Evolutionary conservation across 1,140 invertebrate genomes (phyloP).

Genomic region (Lutraria rhynchaena): DNA sequence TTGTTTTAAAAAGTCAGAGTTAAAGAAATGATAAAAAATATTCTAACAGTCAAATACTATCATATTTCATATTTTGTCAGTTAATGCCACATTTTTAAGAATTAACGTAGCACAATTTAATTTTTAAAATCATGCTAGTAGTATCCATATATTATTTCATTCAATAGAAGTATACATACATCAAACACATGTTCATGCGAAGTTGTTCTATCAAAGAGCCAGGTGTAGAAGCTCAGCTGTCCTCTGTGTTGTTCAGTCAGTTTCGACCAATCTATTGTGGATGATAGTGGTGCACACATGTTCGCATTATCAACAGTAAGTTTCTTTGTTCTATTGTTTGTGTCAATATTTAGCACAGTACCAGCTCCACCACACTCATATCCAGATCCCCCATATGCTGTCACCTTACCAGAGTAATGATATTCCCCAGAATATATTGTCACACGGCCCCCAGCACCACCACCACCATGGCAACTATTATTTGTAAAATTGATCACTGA

Average conservation of each 20-base stretch:
- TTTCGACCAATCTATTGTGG: constrained; percentile 64
- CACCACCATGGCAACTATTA: constrained; percentile 68
- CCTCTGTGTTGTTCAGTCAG: constrained; percentile 65
- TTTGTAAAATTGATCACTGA: constrained; percentile 40
- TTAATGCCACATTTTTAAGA: too few relatives aligned
- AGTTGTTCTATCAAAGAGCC: constrained; percentile 67
- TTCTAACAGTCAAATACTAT: too few relatives aligned
- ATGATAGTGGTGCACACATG: constrained; percentile 60
- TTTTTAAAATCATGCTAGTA: too few relatives aligned
- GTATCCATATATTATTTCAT: too few relatives aligned
- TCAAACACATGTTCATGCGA: constrained; percentile 59
- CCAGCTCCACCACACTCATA: constrained; percentile 75
- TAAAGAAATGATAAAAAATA: too few relatives aligned
- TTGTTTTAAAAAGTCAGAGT: too few relatives aligned
- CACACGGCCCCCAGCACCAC: constrained; percentile 71
- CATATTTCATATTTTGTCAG: too few relatives aligned
- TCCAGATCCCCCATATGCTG: constrained; percentile 64
- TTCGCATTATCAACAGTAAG: constrained; percentile 69
- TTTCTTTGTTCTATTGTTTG: constrained; percentile 43
- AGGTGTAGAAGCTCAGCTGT: constrained; percentile 72
- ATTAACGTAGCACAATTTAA: too few relatives aligned
- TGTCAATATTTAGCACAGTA: constrained; percentile 63
- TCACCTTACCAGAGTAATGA: constrained; percentile 62
- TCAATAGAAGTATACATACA: too few relatives aligned
- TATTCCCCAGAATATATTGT: constrained; percentile 65